Base-by-base conservation (phyloP, 1,140 invertebrate genomes). In the Diorhabda carinulata region DNA sequence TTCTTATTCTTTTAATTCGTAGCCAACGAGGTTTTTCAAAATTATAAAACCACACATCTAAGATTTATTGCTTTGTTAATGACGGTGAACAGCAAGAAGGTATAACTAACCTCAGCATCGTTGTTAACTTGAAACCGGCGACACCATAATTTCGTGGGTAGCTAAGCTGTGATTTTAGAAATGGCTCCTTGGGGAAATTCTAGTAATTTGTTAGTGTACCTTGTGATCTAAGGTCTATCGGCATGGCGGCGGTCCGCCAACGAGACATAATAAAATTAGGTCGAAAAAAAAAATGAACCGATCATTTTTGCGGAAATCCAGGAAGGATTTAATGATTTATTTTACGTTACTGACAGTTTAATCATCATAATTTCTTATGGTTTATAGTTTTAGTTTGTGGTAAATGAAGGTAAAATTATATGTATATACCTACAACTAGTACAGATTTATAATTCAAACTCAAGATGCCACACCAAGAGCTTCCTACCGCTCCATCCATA, bases 101-200 rank as follows among this genome's bases (percentile, higher is more conserved):
- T n/a, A 52, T 52, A 52, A 52, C 47, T 52, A 3, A n/a, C 47
- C 2, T 4, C 47, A n/a, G 3, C 6, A 6, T 52, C n/a, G 47
- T 52, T 52, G 47, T 52, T 3, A 6, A n/a, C 47, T 52, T n/a
- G 25, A 52, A 52, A n/a, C n/a, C 47, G 47, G 47, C 47, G 47
- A 52, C 47, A 52, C 47, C n/a, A 52, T 52, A 52, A 52, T 52
- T 52, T 52, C 47, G 47, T 52, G 47, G 47, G 47, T n/a, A 52
- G 47, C 47, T 8, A 52, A 52, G 47, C 47, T 52, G 47, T 52
- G 47, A 52, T 52, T 52, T 52, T 52, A 52, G 47, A 52, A 52
- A 52, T 52, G 47, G 47, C 47, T 52, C 47, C 47, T 52, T 52
- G 2, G 47, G 47, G 47, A 52, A 52, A 52, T 52, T 52, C 47